Conservation (phyloP, 2,888 invertebrate species). For the Epinotia demarniana region DNA sequence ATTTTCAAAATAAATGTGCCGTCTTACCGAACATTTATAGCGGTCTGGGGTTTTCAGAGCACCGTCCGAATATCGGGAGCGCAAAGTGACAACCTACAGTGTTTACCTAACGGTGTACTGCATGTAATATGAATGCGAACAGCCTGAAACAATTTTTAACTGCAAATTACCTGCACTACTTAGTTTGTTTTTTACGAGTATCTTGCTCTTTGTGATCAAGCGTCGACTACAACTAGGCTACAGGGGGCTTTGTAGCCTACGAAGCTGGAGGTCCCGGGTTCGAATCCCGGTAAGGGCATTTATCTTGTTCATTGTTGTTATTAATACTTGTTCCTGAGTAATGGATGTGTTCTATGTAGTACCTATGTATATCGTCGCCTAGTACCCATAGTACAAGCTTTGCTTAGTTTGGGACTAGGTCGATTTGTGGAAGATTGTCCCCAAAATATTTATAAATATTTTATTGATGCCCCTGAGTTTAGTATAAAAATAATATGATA, state of each 20-base stretch:
- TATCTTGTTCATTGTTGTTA: too few species aligned
- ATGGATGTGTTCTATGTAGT: too few species aligned
- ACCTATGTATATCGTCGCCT: too few species aligned
- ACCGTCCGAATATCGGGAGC: not conserved
- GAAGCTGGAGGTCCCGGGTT: too few species aligned
- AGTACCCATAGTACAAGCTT: too few species aligned
- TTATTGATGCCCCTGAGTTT: not conserved
- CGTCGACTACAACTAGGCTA: too few species aligned
- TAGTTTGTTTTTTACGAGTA: not conserved
- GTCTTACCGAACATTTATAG: constrained; percentile 8
- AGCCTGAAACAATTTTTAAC: not conserved
- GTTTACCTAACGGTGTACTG: not conserved
- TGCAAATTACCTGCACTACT: not conserved
- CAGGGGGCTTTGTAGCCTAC: too few species aligned
- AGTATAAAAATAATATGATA: not conserved
- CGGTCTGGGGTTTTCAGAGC: constrained; percentile 8
- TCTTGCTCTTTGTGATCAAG: not conserved
- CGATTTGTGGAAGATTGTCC: too few species aligned
- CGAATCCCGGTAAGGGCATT: too few species aligned
- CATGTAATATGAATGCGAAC: not conserved
- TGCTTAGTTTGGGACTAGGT: too few species aligned
- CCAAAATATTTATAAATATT: too few species aligned
- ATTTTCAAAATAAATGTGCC: constrained; percentile 1
- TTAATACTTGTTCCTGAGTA: too few species aligned
- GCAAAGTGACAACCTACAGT: constrained; percentile 8